These are phyloP conservation scores for Cuniculus paca DNA, from an alignment of 2,797 vertebrate genomes.

Conservation along the genomic window DNA sequence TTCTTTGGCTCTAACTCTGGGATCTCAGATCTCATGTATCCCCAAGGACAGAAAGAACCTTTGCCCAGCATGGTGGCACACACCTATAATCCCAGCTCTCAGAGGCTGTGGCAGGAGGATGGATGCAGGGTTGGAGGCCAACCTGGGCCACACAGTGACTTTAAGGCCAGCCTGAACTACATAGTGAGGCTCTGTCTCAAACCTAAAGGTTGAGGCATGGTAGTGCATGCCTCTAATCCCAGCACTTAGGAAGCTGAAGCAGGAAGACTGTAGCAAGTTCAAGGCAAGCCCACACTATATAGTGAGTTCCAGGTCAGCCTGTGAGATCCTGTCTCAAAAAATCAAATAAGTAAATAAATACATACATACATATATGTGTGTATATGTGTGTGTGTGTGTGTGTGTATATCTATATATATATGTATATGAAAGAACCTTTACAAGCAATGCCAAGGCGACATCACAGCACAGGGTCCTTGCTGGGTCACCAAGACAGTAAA, in stretches of 20 bases:
- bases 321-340: background rate
- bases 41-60: background rate
- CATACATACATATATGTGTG: background rate
- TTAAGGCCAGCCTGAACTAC: background rate
- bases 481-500: background rate
- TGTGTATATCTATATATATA: background rate
- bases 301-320: background rate
- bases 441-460: background rate
- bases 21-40: background rate
- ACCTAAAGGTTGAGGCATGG: background rate
- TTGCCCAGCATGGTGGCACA: background rate
- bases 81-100: background rate
- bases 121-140: background rate
- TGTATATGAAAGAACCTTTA: background rate
- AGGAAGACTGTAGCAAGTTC: background rate
- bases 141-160: background rate
- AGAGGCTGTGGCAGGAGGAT: background rate
- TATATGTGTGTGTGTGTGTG: too few species aligned
- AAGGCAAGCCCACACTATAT: background rate
- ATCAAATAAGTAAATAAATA: too few species aligned
- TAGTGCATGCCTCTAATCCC: background rate
- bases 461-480: background rate
- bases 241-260: background rate
- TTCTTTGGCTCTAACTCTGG: background rate
- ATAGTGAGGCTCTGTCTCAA: background rate